phyloP scores from a whole-genome alignment of 92 coral and sea anemone species.

The Epizoanthus scotinus region DNA sequence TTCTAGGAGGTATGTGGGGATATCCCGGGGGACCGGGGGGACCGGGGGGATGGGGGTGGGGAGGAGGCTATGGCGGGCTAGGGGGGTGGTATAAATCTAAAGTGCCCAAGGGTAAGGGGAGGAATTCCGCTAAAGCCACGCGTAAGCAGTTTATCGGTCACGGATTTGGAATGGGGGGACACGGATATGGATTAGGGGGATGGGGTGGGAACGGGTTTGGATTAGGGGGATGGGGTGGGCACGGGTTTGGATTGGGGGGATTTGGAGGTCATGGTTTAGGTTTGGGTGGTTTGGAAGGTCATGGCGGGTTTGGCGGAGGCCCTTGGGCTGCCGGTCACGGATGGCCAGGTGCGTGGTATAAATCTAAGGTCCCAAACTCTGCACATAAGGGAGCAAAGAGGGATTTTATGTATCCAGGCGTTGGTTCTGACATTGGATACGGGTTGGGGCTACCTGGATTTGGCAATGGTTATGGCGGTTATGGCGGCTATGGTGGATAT shows the following conservation, averaged over 20 bases:
- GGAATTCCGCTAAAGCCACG: slow-evolving; percentile 16
- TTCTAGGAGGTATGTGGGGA: slow-evolving; percentile 50
- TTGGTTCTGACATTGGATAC: slow-evolving; percentile 51
- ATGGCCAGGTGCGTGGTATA: slow-evolving; percentile 94
- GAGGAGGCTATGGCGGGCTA: slow-evolving; percentile 51
- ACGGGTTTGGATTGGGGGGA: slow-evolving; percentile 66
- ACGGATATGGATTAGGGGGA: slow-evolving; percentile 46
- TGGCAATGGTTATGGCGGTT: slow-evolving; percentile 13
- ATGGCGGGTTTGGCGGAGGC: slow-evolving; percentile 55
- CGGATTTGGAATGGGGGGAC: slow-evolving; percentile 20
- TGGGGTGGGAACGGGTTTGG: slow-evolving; percentile 64
- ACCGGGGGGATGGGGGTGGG: slow-evolving; percentile 40
- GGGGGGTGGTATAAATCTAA: slow-evolving; percentile 54
- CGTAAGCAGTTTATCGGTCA: slow-evolving; percentile 64
- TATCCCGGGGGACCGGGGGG: slow-evolving; percentile 29
- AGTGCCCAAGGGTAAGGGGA: slow-evolving; percentile 45
- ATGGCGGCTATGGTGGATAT: not conserved
- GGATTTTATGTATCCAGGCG: slow-evolving; percentile 44
- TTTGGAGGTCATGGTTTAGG: not conserved
- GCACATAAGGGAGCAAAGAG: slow-evolving; percentile 21
- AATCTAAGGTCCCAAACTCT: slow-evolving; percentile 53
- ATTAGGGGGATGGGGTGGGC: slow-evolving; percentile 41
- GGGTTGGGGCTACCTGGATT: slow-evolving; percentile 41
- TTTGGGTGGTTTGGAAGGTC: slow-evolving; percentile 50
- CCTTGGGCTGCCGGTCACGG: slow-evolving; percentile 68